These are phyloP conservation scores for Aphaenogaster floridana DNA, from an alignment of 1,140 invertebrate species.

Conservation along the genomic window DNA sequence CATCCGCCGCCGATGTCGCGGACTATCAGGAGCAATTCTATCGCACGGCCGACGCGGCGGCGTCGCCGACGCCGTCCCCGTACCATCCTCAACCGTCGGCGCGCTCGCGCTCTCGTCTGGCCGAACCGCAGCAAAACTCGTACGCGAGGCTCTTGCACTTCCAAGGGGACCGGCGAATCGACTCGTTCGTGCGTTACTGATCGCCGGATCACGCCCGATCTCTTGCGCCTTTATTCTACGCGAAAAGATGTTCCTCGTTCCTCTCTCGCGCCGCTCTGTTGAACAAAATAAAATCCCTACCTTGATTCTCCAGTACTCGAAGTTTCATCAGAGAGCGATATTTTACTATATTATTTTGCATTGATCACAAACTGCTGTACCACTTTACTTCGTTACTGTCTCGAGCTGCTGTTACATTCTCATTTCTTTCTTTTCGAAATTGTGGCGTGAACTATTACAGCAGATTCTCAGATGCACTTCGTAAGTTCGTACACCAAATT, in stretches of 20 bases:
- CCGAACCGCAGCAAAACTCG: conserved; percentile 71
- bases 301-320: not conserved
- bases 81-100: conserved; percentile 6
- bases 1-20: conserved; percentile 53
- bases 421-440: not conserved
- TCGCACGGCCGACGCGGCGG: not conserved
- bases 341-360: not conserved
- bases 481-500: not conserved
- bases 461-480: not conserved
- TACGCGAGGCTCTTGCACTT: conserved; percentile 77
- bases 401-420: not conserved
- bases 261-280: not conserved
- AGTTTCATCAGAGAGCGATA: not conserved
- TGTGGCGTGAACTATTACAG: not conserved
- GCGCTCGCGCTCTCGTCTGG: conserved; percentile 9
- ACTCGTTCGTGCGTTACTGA: conserved; percentile 76
- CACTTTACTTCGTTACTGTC: not conserved
- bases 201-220: not conserved
- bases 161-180: conserved; percentile 76
- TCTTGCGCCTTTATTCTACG: conserved; percentile 10
- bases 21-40: conserved; percentile 51
- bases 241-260: conserved; percentile 23
- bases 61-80: conserved; percentile 6
- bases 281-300: not conserved
- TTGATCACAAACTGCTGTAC: too few species aligned